phyloP scores from a whole-genome alignment of 2,113 vertebrate genomes.

The Fukomys damarensis region DNA sequence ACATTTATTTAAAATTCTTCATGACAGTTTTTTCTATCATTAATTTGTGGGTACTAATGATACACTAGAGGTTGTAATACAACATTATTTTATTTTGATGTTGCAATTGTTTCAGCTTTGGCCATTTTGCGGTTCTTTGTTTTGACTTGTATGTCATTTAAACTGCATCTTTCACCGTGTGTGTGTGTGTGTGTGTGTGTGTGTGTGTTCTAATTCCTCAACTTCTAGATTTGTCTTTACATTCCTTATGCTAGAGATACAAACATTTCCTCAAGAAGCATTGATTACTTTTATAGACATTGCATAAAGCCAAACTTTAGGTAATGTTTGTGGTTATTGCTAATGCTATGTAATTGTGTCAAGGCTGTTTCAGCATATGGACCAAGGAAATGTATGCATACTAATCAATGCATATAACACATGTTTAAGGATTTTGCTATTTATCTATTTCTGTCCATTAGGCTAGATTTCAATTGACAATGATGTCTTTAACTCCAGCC shows the following conservation, averaged over 20 bases:
- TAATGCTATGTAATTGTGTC: background rate
- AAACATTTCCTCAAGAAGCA: background rate
- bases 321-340: background rate
- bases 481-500: background rate
- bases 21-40: background rate
- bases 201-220: background rate
- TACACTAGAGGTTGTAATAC: background rate
- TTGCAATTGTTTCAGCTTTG: background rate
- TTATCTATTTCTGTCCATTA: background rate
- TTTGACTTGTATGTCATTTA: background rate
- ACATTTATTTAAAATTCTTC: background rate
- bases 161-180: background rate
- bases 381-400: accelerated
- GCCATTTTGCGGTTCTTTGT: background rate
- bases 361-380: background rate
- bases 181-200: background rate
- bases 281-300: background rate
- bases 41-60: background rate
- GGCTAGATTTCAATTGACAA: background rate
- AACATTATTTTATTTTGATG: background rate
- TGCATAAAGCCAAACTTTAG: background rate
- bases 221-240: background rate
- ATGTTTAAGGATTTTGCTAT: background rate
- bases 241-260: background rate
- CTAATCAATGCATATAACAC: background rate